Percentiles rank a stretch among this genome's conserved stretches.
Evolutionary conservation across 2,797 vertebrate species (phyloP).

Genomic region (Astyanax mexicanus): DNA sequence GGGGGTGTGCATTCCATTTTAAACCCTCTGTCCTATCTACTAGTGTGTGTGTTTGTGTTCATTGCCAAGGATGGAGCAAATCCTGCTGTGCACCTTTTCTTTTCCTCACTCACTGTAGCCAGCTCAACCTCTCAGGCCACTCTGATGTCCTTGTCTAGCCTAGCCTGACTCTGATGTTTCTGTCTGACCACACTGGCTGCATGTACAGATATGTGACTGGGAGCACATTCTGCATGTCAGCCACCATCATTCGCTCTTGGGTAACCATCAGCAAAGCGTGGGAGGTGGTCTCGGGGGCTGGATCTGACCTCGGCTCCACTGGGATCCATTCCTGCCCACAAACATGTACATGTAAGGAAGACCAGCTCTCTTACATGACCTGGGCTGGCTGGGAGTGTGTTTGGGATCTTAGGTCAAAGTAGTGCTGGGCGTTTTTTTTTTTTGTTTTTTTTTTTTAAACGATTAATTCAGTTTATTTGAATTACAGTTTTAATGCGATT

Average conservation of each 20-base stretch:
- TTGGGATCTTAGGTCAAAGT: background rate
- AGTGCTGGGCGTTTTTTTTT: too few relatives aligned
- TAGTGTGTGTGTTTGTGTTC: too few relatives aligned
- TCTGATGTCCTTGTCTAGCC: constrained; percentile 15
- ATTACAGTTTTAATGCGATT: too few relatives aligned
- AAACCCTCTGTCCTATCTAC: too few relatives aligned
- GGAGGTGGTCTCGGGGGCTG: background rate
- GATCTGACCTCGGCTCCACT: constrained; percentile 36
- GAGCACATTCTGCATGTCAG: constrained; percentile 47
- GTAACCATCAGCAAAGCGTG: constrained; percentile 6
- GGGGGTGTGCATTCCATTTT: background rate
- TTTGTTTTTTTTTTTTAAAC: too few relatives aligned
- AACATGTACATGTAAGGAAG: background rate
- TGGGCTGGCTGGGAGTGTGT: background rate
- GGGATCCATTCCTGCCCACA: background rate
- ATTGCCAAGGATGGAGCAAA: too few relatives aligned
- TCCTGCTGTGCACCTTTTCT: too few relatives aligned
- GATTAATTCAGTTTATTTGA: too few relatives aligned
- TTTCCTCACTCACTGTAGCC: background rate
- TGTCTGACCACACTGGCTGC: constrained; percentile 24
- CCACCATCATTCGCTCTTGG: constrained; percentile 20
- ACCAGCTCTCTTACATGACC: background rate
- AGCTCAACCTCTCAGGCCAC: background rate
- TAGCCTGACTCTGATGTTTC: constrained; percentile 21
- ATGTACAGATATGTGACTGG: background rate